These are phyloP conservation scores for Echeneis naucrates DNA, from an alignment of 2,797 vertebrate species.

Conservation along the genomic window DNA sequence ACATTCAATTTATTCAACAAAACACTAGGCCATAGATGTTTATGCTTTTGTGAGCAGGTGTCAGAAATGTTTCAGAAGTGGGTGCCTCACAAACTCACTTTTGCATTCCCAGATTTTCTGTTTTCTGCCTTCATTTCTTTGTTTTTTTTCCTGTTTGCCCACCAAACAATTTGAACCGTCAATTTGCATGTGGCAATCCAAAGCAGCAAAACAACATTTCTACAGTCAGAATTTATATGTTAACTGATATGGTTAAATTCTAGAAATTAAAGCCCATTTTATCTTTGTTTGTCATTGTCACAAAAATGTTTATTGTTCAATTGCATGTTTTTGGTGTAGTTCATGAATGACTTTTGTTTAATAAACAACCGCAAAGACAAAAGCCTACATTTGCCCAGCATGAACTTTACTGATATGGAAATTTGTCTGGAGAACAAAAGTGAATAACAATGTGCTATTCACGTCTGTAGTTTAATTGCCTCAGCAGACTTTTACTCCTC, in stretches of 20 bases:
- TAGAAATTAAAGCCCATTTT: neutral
- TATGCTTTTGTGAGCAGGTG: conserved; percentile 3
- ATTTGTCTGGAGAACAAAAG: neutral
- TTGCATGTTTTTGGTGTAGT: neutral
- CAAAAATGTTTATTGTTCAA: neutral
- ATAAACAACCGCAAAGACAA: neutral
- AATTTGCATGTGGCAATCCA: neutral
- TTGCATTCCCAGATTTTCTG: neutral
- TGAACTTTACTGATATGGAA: neutral
- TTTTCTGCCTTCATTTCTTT: neutral
- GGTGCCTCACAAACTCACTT: neutral
- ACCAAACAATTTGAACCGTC: neutral
- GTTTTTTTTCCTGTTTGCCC: conserved; percentile 5
- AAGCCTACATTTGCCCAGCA: neutral
- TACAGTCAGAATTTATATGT: neutral
- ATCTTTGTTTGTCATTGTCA: conserved; percentile 15
- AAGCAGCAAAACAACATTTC: conserved; percentile 16
- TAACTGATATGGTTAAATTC: neutral
- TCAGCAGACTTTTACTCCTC: neutral
- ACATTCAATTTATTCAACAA: conserved; percentile 14
- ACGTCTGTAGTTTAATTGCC: neutral
- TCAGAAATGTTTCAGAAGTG: neutral
- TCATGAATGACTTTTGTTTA: neutral
- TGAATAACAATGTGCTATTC: neutral
- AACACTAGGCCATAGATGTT: neutral